Evolutionary conservation across 2,113 vertebrate species (phyloP), one percentile per base, ranked within the genome.

Genomic region (Quiscalus mexicanus): DNA sequence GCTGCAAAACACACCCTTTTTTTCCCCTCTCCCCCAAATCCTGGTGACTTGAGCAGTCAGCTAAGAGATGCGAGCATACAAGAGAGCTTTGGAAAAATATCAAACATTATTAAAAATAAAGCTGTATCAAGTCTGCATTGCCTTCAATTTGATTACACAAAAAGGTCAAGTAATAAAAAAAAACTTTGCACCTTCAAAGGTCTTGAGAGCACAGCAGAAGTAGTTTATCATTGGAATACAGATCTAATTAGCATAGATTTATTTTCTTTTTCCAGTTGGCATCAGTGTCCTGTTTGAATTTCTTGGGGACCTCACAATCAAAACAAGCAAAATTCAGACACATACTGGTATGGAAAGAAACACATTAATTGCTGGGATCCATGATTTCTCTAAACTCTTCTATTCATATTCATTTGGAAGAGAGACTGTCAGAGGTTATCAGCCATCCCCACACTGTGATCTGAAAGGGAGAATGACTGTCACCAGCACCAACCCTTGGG

Each of bases 131-230:
- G 68, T 60, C 80, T 75, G 60, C 63, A 90, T 45, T 15, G 10
- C 65, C 64, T 94, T 55, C 16, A n/a, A 93, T 92, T 68, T 15
- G 41, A 93, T 92, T 92, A 84, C 3, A 89, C 23, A 65, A 53
- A 93, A 94, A 95, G 62, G 76, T 90, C 93, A 94, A 95, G 88
- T 25, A 89, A 75, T 89, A 90, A 96, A 96, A 76, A 87, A 88
- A 93, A 95, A 42, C 64, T 89, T 75, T 35, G 39, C 76, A 84
- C 83, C 90, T 79, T 77, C 65, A 42, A 63, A 92, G 68, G 82
- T 64, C 68, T 71, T 5, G 39, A 90, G 82, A 64, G 83, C 76
- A 70, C 31, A n/a, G 25, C 53, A 81, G 23, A 58, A 92, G 53
- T 5, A 87, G 53, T 62, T 95, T 81, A 95, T 90, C 69, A 49